Evolutionary conservation across 1,140 invertebrate genomes (phyloP).

Genomic region (Bombus pascuorum): DNA sequence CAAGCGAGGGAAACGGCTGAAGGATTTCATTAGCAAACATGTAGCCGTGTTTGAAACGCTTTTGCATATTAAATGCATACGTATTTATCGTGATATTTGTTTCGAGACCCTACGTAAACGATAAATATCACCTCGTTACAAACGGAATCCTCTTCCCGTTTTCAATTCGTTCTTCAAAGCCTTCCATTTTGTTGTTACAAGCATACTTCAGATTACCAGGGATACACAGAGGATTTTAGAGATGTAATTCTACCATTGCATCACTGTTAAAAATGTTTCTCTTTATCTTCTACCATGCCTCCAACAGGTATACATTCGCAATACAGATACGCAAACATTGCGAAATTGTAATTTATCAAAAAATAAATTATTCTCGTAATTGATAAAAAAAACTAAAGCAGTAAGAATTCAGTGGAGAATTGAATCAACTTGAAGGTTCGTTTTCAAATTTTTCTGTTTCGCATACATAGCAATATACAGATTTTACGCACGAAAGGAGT

Average conservation of each 20-base stretch:
- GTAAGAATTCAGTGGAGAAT: no score
- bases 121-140: neutral
- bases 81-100: conserved; percentile 34
- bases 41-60: conserved; percentile 29
- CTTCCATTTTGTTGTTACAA: neutral
- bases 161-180: neutral
- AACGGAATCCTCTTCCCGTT: neutral
- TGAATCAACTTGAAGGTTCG: no score
- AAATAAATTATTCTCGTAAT: neutral
- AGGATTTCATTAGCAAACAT: conserved; percentile 58
- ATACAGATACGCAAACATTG: neutral
- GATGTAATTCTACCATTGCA: neutral
- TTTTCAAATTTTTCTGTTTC: neutral
- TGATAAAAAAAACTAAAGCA: no score
- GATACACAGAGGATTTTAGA: neutral
- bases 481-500: neutral
- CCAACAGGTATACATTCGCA: neutral
- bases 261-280: neutral
- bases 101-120: neutral
- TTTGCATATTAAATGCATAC: conserved; percentile 31
- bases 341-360: neutral
- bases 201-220: neutral
- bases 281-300: neutral
- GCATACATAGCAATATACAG: neutral
- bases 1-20: neutral